Base-by-base conservation (phyloP, 2,888 invertebrate species). In the Crocallis elinguaria region DNA sequence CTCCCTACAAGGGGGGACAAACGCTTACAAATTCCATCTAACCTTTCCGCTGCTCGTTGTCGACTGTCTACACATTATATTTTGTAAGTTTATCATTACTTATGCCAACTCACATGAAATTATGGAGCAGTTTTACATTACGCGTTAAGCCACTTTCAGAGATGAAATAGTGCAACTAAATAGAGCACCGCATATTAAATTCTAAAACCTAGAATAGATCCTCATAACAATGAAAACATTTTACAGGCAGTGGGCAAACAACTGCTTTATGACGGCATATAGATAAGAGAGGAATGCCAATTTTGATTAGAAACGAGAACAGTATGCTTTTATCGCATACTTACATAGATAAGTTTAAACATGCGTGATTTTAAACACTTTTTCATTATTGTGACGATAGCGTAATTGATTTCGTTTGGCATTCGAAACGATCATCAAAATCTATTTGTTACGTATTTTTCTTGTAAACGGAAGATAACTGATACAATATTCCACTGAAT, bases 201-300 rank as follows among this genome's bases (percentile, higher is more conserved):
- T 64, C 19, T 36, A 63, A 66, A 62, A 59, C 51, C 53, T 60
- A 55, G 66, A 67, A 62, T 62, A 61, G 60, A 67, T 62, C 64
- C 66, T 64, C 65, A 75, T 68, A 73, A 75, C 69, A 75, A 75
- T 75, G 70, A 73, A 76, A 79, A 71, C 69, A 62, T 69, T 65
- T 73, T 72, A 46, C 36, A 49, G 42, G 70, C 66, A 77, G 65
- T 73, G 73, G 65, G 77, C 75, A 82, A 80, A 83, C 77, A 82
- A 77, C 64, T 69, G 72, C 72, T 77, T 72, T 74, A 73, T 80
- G 81, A 79, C 80, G 79, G 67, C 73, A 72, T 55, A 49, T 45
- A 84, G 89, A 88, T 89, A 89, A 87, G 75, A 72, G 62, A 68
- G 84, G 88, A 88, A 89, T 88, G 85, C 80, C 78, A 85, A 85